These are phyloP conservation scores for Chionodraco myersi DNA, from an alignment of 2,113 vertebrate genomes.

Conservation along the genomic window DNA sequence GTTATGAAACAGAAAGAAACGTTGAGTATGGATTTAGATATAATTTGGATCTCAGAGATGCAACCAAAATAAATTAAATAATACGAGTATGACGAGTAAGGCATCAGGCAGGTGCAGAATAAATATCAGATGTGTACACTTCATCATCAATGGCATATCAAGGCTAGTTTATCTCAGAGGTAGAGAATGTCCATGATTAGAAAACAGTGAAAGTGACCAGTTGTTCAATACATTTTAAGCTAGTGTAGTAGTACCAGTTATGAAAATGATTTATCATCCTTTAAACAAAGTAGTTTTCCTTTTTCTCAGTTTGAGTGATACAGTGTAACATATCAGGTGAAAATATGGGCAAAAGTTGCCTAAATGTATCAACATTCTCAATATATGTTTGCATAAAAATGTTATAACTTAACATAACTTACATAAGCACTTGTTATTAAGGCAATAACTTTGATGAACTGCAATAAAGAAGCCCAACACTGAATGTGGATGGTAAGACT, in stretches of 20 bases:
- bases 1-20: constrained; percentile 20
- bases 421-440: constrained; percentile 80
- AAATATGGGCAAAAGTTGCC: constrained; percentile 56
- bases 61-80: constrained; percentile 54
- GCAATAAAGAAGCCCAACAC: constrained; percentile 42
- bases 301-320: constrained; percentile 57
- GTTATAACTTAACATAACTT: constrained; percentile 42
- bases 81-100: constrained; percentile 73
- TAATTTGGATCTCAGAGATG: constrained; percentile 16
- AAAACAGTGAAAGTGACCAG: constrained; percentile 62
- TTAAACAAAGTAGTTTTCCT: constrained; percentile 44
- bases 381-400: constrained; percentile 75
- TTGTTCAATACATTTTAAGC: constrained; percentile 48
- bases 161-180: constrained; percentile 79
- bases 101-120: constrained; percentile 79
- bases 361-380: constrained; percentile 72
- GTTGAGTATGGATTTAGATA: constrained; percentile 32
- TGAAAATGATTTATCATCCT: constrained; percentile 23
- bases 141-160: constrained; percentile 51
- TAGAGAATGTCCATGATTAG: constrained; percentile 79
- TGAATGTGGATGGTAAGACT: constrained; percentile 39
- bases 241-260: constrained; percentile 23
- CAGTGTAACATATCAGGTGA: constrained; percentile 31
- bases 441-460: constrained; percentile 75
- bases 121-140: constrained; percentile 65